Evolutionary conservation across 2,888 invertebrate species (phyloP), one percentile per base, ranked within the genome.

Genomic region (Watsonalla cultraria): DNA sequence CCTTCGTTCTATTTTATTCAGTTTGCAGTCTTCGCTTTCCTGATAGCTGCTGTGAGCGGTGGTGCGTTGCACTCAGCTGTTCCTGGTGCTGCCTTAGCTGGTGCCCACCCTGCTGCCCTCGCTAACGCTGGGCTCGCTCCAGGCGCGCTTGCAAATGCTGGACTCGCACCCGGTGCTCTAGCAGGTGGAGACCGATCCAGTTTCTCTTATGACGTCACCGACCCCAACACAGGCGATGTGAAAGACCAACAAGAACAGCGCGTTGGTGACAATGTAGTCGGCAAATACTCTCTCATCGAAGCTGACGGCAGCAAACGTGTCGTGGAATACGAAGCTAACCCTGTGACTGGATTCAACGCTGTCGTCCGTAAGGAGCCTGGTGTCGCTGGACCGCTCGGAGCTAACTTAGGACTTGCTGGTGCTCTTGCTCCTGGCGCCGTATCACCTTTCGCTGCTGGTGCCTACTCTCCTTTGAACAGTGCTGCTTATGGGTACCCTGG

Each of bases 201-300:
- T 65, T 84, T 83, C 62, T 82, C 84, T 6, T 84, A 84, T 57
- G 84, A 82, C 35, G 84, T 84, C 6, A 76, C 80, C 51, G 84
- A 84, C 62, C 84, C 84, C 7, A 74, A 80, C 67, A 84, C 84
- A 42, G 84, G 84, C 46, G 84, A 84, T 56, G 68, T 82, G 46
- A 84, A 84, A 57, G 81, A 80, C 53, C 93, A 93, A 74, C 91
- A 91, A 51, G 93, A 93, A 77, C 90, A 90, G 34, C 91, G 93
- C 14, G 88, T 90, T 51, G 93, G 93, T 15, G 93, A 93, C 74
- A 91, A 89, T 56, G 93, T 93, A n/a, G 91, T 92, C 46, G 84
- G 84, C 39, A 81, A 84, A 69, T 84, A 84, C 68, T 84, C 84
- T 13, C 72, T 84, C 42, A 70, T 93, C 80, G 73, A 92, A 66